phyloP scores from a whole-genome alignment of 2,797 vertebrate genomes.

The Pangasius krempfi region DNA sequence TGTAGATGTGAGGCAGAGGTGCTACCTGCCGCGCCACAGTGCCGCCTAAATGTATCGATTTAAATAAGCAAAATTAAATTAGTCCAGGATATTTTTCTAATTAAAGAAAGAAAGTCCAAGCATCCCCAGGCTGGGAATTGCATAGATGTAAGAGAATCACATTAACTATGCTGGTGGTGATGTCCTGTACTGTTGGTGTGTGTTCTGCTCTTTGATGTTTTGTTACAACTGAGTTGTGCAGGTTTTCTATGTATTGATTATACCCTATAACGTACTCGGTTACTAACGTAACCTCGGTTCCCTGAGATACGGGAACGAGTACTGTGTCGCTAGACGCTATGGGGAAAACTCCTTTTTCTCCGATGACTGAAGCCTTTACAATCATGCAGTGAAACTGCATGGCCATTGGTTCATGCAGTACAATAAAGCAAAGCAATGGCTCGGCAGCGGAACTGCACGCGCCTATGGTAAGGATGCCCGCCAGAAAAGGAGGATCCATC shows the following conservation, averaged over 20 bases:
- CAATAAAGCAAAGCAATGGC: no score
- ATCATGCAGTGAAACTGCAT: no score
- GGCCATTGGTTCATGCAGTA: no score
- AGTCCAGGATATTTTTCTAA: slow-evolving; percentile 1
- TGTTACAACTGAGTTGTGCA: not conserved
- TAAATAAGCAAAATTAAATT: not conserved
- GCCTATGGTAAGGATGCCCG: no score
- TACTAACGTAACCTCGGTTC: no score
- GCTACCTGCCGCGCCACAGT: not conserved
- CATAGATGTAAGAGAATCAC: not conserved
- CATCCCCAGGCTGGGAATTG: not conserved
- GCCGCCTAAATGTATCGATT: not conserved
- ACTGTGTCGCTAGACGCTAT: no score
- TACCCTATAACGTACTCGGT: no score
- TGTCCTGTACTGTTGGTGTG: not conserved
- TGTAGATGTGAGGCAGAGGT: not conserved
- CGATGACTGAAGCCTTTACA: no score
- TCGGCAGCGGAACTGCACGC: no score
- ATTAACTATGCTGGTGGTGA: not conserved
- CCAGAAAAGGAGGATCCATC: no score
- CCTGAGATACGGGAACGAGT: no score
- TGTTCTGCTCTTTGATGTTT: not conserved
- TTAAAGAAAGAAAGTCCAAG: slow-evolving; percentile 14
- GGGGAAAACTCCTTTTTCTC: no score
- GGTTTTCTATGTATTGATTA: not conserved